Base-by-base conservation (phyloP, 2,113 vertebrate species). In the Chloebia gouldiae region DNA sequence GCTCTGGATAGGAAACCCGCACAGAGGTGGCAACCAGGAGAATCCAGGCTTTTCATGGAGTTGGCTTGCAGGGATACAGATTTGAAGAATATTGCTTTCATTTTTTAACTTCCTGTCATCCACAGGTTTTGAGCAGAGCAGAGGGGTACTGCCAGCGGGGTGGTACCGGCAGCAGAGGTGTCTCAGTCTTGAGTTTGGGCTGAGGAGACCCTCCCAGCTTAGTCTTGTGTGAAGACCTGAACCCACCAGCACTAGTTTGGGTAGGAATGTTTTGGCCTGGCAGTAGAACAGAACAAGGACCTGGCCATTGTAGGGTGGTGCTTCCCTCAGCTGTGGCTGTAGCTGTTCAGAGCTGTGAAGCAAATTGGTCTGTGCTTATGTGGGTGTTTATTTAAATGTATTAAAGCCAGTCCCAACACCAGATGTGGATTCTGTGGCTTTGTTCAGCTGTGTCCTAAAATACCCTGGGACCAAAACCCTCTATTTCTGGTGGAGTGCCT, bases 241-340 rank as follows among this genome's bases (percentile, higher is more conserved):
- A 73, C 11, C 28, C 28, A 11, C 0, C 25, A 16, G 15, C 2
- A 1, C 7, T 15, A 3, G 17, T 5, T 33, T 9, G 50, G 40
- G 1, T 24, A 25, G 65, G 30, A 49, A 7, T 0, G 2, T 9
- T 40, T 35, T 53, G 31, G 27, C 30, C 61, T 75, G 56, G 9
- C 1, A 1, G 7, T 9, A 12, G 76, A 10, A 14, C 30, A n/a
- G 24, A n/a, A 3, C 3, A 24, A 30, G 56, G 22, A 31, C 21
- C 2, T 63, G 57, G 22, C 42, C 3, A 0, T 4, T 1, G 15
- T 9, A n/a, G 57, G 25, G 9, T 11, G 4, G 5, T 76, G 47
- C 47, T 71, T 66, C 70, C 50, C n/a, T 51, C 5, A 6, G 39
- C 63, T 39, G 3, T 13, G 61, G n/a, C 54, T 53, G 54, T 18